These are phyloP conservation scores for Vombatus ursinus DNA, from an alignment of 2,113 vertebrate species.

Conservation along the genomic window DNA sequence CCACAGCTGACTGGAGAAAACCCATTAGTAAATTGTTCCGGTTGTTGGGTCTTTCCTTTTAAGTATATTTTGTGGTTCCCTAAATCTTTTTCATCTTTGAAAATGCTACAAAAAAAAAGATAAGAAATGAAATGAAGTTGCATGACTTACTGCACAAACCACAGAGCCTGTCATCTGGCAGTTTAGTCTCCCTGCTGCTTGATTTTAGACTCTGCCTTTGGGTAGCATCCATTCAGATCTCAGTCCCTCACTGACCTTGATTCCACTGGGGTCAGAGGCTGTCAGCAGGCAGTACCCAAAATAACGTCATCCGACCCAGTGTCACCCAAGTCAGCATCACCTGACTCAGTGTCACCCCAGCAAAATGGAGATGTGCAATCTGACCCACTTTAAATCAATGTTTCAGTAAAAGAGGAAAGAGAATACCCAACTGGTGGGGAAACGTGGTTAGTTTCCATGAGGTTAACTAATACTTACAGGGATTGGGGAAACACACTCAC, in stretches of 20 bases:
- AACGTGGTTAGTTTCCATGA: conserved; percentile 78
- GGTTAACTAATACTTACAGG: conserved; percentile 42
- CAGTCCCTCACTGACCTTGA: conserved; percentile 73
- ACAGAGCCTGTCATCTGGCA: neutral
- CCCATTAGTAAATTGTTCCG: conserved; percentile 56
- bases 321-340: conserved; percentile 58
- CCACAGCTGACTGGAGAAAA: conserved; percentile 7
- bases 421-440: conserved; percentile 71
- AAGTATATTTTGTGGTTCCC: conserved; percentile 32
- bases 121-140: conserved; percentile 57
- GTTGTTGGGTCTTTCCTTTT: conserved; percentile 6
- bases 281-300: conserved; percentile 70
- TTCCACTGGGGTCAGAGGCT: conserved; percentile 63
- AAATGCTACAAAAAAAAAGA: conserved; percentile 27
- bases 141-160: conserved; percentile 5
- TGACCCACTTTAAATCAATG: conserved; percentile 84
- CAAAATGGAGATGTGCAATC: conserved; percentile 69
- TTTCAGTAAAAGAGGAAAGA: conserved; percentile 81
- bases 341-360: neutral
- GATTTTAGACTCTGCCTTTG: conserved; percentile 68
- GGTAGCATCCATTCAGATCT: conserved; percentile 67
- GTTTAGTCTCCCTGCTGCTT: conserved; percentile 65
- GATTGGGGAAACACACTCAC: conserved; percentile 49
- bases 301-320: neutral
- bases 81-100: conserved; percentile 50